phyloP scores from a whole-genome alignment of 2,113 vertebrate genomes.

The Megatriorchis doriae region DNA sequence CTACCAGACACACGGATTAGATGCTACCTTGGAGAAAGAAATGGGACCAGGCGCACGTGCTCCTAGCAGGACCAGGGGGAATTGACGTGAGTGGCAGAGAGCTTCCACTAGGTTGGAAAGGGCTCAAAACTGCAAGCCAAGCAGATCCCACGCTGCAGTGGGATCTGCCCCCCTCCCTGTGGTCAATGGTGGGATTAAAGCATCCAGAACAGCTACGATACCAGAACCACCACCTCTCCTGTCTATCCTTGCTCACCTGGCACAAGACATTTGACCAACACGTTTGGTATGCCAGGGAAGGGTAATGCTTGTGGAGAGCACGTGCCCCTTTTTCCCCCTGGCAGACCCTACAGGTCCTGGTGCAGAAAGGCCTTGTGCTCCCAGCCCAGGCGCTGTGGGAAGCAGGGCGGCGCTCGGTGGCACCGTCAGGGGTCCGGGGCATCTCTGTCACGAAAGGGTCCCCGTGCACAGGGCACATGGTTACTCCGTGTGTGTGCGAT shows the following conservation, averaged over 20 bases:
- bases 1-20: neutral
- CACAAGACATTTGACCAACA: fast-evolving
- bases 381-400: too few relatives aligned
- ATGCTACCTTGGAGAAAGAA: neutral
- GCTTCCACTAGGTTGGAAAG: neutral
- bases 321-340: fast-evolving
- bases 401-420: fast-evolving
- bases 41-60: fast-evolving
- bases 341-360: neutral
- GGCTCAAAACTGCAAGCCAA: neutral
- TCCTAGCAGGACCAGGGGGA: fast-evolving
- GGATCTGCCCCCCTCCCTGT: neutral
- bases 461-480: fast-evolving
- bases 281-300: fast-evolving
- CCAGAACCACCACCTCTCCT: neutral
- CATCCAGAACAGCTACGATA: fast-evolving
- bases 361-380: fast-evolving
- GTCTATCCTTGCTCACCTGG: neutral
- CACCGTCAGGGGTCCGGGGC: fast-evolving
- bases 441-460: neutral
- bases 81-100: fast-evolving
- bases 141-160: neutral
- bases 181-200: neutral
- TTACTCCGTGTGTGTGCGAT: fast-evolving
- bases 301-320: fast-evolving